A percentile compares a stretch with the other conserved stretches of the same genome.
These are phyloP conservation scores for Dinothrombium tinctorium DNA, from an alignment of 1,140 invertebrate species.

Conservation along the genomic window DNA sequence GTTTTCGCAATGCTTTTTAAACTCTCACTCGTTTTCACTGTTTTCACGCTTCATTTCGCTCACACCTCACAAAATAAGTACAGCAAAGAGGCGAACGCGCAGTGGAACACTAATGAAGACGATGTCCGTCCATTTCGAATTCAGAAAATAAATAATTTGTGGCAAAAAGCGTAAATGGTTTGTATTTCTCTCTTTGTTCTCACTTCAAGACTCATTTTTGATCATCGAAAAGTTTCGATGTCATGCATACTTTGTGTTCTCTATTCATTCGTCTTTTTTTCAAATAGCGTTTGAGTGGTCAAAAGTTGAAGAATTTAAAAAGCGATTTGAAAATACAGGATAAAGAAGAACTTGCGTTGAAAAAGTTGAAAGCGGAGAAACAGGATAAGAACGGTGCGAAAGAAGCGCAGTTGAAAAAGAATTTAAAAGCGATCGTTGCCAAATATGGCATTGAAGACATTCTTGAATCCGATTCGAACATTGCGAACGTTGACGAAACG, in stretches of 20 bases:
- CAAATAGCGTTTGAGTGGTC: slow-evolving; percentile 47
- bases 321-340: slow-evolving; percentile 74
- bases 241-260: background rate
- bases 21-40: too few species aligned
- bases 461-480: slow-evolving; percentile 52
- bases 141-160: slow-evolving; percentile 55
- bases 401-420: slow-evolving; percentile 52
- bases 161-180: slow-evolving; percentile 59
- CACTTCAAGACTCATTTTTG: too few species aligned
- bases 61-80: slow-evolving; percentile 22
- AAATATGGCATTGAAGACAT: slow-evolving; percentile 55
- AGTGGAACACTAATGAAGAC: slow-evolving; percentile 42
- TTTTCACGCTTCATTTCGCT: too few species aligned
- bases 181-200: too few species aligned
- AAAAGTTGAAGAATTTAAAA: slow-evolving; percentile 57
- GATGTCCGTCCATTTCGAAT: too few species aligned
- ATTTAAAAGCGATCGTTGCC: slow-evolving; percentile 53
- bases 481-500: slow-evolving; percentile 35
- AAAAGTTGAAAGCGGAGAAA: slow-evolving; percentile 51
- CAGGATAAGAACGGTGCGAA: slow-evolving; percentile 61
- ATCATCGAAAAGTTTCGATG: background rate
- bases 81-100: slow-evolving; percentile 22
- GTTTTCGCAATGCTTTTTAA: too few species aligned
- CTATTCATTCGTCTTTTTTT: slow-evolving; percentile 6
- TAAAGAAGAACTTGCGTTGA: slow-evolving; percentile 61